Percentiles rank a stretch among this genome's conserved stretches.
phyloP scores from a whole-genome alignment of 37 sponge, comb jelly and placozoan genomes.

The Ephydatia muelleri region DNA sequence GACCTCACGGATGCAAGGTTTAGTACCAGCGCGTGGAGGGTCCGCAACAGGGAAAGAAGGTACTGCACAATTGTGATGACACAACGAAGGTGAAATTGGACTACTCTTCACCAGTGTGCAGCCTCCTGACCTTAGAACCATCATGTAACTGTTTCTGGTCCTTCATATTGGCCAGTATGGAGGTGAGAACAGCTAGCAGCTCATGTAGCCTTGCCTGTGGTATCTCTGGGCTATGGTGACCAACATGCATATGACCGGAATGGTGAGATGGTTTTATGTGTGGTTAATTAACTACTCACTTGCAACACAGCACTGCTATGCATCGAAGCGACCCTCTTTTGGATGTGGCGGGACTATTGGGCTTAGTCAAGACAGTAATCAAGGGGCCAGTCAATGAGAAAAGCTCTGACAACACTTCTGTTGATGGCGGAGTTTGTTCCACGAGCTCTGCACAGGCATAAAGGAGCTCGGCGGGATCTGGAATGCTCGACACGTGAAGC shows the following conservation, averaged over 20 bases:
- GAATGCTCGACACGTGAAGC: background rate
- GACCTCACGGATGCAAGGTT: constrained; percentile 2
- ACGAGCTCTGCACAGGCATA: constrained; percentile 32
- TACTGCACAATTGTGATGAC: constrained; percentile 6
- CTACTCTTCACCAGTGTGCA: too few relatives aligned
- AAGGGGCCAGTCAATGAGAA: background rate
- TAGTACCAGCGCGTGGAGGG: constrained; percentile 12
- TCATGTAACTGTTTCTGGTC: too few relatives aligned
- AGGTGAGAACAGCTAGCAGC: too few relatives aligned
- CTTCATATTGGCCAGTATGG: too few relatives aligned
- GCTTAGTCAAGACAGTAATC: background rate
- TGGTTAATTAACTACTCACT: background rate
- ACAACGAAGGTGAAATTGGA: background rate
- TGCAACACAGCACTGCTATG: background rate
- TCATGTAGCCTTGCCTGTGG: too few relatives aligned
- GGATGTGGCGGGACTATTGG: background rate
- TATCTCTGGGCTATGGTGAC: too few relatives aligned
- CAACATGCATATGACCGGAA: too few relatives aligned
- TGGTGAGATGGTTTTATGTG: too few relatives aligned
- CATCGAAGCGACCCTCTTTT: background rate
- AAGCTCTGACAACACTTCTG: background rate
- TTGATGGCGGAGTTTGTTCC: background rate
- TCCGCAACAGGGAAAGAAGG: constrained; percentile 32
- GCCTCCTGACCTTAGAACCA: too few relatives aligned
- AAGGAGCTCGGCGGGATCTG: constrained; percentile 41